Percentiles rank a stretch among this genome's conserved stretches.
These are phyloP conservation scores for Sinocyclocheilus rhinocerous DNA, from an alignment of 2,113 vertebrate species.

Conservation along the genomic window DNA sequence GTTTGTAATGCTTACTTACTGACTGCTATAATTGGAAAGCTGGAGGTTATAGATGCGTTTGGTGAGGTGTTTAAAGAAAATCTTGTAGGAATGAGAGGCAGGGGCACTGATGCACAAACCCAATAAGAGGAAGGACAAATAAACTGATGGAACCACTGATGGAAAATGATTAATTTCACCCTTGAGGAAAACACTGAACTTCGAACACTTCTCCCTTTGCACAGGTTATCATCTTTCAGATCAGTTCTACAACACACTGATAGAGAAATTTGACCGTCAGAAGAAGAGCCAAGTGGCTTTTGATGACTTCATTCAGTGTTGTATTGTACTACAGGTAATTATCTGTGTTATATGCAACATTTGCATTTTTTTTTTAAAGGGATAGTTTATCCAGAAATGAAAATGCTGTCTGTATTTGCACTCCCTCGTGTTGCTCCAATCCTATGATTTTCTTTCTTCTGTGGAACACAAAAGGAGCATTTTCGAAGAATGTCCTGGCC, in stretches of 20 bases:
- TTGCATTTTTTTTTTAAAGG: not conserved
- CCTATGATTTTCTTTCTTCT: not conserved
- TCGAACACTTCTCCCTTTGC: not conserved
- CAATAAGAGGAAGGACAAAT: constrained; percentile 18
- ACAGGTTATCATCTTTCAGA: constrained; percentile 95
- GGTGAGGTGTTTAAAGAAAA: not conserved
- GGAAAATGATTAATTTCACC: constrained; percentile 1
- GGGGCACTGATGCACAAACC: not conserved
- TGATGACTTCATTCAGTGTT: constrained; percentile 99
- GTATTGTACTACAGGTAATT: constrained; percentile 94
- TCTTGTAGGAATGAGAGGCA: constrained; percentile 3
- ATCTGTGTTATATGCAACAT: not conserved
- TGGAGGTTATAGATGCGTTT: constrained; percentile 15
- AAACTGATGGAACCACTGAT: not conserved
- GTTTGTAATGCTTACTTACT: constrained; percentile 62
- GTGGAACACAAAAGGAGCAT: not conserved
- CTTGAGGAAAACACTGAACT: not conserved
- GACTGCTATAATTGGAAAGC: constrained; percentile 52
- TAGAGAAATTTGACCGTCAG: constrained; percentile 96
- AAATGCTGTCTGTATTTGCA: not conserved
- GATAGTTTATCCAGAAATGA: not conserved
- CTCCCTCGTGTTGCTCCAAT: not conserved
- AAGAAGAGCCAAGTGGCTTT: constrained; percentile 95
- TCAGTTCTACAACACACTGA: constrained; percentile 93
- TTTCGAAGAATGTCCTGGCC: not conserved